Base-by-base conservation (phyloP, 2,113 vertebrate species). In the Megaceryle maxima region DNA sequence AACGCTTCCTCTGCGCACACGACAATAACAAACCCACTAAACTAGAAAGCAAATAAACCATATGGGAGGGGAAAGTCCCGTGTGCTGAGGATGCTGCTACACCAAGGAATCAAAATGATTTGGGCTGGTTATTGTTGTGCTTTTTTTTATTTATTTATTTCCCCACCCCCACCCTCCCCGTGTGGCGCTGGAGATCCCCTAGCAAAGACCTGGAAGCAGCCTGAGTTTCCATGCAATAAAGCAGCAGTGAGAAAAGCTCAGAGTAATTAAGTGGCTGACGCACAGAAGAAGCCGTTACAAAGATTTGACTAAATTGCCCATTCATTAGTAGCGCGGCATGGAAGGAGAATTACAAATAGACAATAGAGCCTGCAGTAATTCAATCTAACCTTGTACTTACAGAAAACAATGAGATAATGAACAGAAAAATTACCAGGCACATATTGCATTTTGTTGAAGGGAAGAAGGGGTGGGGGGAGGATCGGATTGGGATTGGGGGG, bases 351-450 rank as follows among this genome's bases (percentile, higher is more conserved):
- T 98, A 98, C 98, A 98, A 98, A 98, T 98, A 99, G 98, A 99
- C 98, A 97, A 98, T 98, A 98, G 98, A 98, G 98, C 98, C 98
- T 97, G 98, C 98, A 99, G 98, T 99, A 99, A 99, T 99, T 99
- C 99, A 99, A 99, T 99, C 99, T 99, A 98, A 99, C 98, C 99
- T 99, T 99, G 98, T 99, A 99, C 98, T 99, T 99, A 99, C 99
- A 99, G 99, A 99, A 99, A 99, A 99, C 99, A 99, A 99, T 98
- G 98, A 99, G 99, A 99, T 99, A 99, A 99, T 99, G 98, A 99
- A 99, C 99, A 99, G 98, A 98, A 99, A 98, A 98, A 99, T 99
- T 99, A 99, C 99, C 98, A 98, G 96, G 97, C 98, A 97, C 98
- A 98, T 98, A 98, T 98, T 98, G 98, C 98, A 96, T 98, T 98